Base-by-base conservation (phyloP, 2,888 invertebrate species). In the Scaptomyza parva region DNA sequence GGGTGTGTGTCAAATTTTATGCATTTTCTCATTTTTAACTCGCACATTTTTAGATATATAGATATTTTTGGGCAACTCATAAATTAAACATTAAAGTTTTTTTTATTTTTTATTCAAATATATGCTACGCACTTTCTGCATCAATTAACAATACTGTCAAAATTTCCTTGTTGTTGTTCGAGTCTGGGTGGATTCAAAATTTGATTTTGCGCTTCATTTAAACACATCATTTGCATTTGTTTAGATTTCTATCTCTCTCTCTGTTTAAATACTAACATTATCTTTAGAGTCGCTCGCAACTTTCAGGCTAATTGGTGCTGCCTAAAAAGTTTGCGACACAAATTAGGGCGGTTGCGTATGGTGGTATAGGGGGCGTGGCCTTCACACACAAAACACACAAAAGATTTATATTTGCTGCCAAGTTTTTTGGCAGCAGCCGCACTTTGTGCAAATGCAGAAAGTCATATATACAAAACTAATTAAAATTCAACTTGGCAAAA, bases 401-500 rank as follows among this genome's bases (percentile, higher is more conserved):
- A 70, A 72, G 85, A 86, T 86, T 80, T 82, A 86, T 86, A 70
- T 72, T 60, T 65, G 72, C 47, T n/a, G 62, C 54, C 55, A 81
- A 84, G 68, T 82, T 84, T 84, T 55, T 69, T 7, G 35, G 30
- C 45, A 47, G 5, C 3, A 40, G 59, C 41, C 50, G 43, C 44
- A 53, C 35, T 37, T 35, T 41, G 44, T 64, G 64, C 28, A 69
- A 76, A 61, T 65, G 69, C 44, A 52, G 4, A 68, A 61, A 58
- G 70, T 65, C 70, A 70, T 80, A 84, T 76, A 81, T 81, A 86
- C 80, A 66, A 83, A 85, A 85, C 84, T 85, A 85, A 85, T 85
- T 85, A 85, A 85, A 85, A 85, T 85, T 85, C 88, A 85, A 88
- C 84, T 86, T 79, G 78, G 80, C 78, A 76, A 79, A 88, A 84